These are phyloP conservation scores for Kradibia gibbosae DNA, from an alignment of 1,140 invertebrate species.

Conservation along the genomic window DNA sequence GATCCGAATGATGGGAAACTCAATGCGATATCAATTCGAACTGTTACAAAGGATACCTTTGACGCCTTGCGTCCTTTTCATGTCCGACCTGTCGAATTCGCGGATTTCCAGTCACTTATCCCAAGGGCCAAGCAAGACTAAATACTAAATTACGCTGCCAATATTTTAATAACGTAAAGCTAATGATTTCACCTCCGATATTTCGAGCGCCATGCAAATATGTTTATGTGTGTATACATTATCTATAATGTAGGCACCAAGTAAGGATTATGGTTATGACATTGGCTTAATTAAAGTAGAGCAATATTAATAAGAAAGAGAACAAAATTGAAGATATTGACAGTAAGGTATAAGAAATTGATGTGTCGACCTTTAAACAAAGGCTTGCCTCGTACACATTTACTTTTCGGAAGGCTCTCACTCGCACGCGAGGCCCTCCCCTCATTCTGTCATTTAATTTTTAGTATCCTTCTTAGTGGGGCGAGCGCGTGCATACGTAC, in stretches of 20 bases:
- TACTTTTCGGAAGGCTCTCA: neutral
- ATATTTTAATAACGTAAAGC: too few relatives aligned
- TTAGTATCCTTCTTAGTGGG: slow-evolving; percentile 21
- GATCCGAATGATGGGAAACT: neutral
- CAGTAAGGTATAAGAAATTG: slow-evolving; percentile 16
- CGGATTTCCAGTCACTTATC: too few relatives aligned
- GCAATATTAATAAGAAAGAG: neutral
- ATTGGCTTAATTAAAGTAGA: neutral
- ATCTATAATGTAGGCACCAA: too few relatives aligned
- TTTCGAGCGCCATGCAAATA: too few relatives aligned
- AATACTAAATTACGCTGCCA: too few relatives aligned
- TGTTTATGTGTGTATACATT: too few relatives aligned
- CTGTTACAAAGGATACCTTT: too few relatives aligned
- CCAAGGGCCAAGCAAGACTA: too few relatives aligned
- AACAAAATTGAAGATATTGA: neutral
- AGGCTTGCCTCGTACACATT: slow-evolving; percentile 9
- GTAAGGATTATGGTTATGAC: too few relatives aligned
- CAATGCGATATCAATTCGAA: neutral
- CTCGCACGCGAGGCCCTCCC: neutral
- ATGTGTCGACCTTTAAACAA: slow-evolving; percentile 18
- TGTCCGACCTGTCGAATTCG: too few relatives aligned
- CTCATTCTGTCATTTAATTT: slow-evolving; percentile 29
- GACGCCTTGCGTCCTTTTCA: too few relatives aligned
- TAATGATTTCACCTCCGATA: too few relatives aligned
- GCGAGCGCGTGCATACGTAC: neutral